These are phyloP conservation scores for Pantelozetes paolii DNA, from an alignment of 2,888 invertebrate species.

Conservation along the genomic window DNA sequence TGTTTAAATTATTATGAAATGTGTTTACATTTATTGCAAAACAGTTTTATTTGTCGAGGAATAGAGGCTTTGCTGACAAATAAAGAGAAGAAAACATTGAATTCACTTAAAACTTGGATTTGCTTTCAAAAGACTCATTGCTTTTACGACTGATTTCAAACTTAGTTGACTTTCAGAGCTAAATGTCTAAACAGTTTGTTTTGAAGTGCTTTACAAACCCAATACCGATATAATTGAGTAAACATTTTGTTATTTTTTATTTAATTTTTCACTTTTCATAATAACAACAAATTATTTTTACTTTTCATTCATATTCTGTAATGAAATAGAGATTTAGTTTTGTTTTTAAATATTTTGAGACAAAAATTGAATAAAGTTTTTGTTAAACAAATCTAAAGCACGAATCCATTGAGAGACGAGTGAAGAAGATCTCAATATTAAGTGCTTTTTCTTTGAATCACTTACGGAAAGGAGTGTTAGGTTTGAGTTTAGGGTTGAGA, in stretches of 20 bases:
- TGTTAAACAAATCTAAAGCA: background rate
- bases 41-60: background rate
- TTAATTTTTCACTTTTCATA: background rate
- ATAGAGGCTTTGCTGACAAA: background rate
- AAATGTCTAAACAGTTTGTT: background rate
- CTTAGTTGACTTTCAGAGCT: background rate
- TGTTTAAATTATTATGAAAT: constrained; percentile 15
- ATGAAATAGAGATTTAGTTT: too few species aligned
- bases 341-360: constrained; percentile 16
- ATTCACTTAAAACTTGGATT: background rate
- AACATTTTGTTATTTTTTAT: background rate
- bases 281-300: too few species aligned
- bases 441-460: constrained; percentile 26
- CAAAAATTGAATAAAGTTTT: background rate
- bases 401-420: background rate
- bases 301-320: background rate
- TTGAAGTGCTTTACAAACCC: background rate
- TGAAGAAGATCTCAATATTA: constrained; percentile 6
- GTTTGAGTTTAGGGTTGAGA: background rate
- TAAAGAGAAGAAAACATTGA: background rate
- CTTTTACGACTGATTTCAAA: background rate
- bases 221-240: background rate
- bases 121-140: background rate
- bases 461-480: constrained; percentile 23
- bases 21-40: constrained; percentile 17